A percentile compares a stretch with the other conserved stretches of the same genome.
These are phyloP conservation scores for Chloropsis hardwickii DNA, from an alignment of 2,113 vertebrate genomes.

Conservation along the genomic window DNA sequence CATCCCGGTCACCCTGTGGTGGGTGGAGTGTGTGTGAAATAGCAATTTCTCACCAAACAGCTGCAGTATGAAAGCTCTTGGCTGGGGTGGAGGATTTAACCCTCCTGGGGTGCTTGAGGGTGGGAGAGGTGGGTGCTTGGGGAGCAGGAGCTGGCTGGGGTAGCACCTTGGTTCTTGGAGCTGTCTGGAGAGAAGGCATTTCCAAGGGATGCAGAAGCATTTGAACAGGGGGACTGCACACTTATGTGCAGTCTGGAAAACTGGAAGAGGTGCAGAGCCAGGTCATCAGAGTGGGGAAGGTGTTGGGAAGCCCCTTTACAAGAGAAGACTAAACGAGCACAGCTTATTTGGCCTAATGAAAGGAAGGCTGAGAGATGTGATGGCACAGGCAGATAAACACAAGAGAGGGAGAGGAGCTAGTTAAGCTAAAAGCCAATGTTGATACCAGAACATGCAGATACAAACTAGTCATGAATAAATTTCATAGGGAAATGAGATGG, in stretches of 20 bases:
- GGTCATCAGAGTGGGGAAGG: neutral
- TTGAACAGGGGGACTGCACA: neutral
- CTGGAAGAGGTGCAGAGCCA: neutral
- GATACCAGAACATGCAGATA: neutral
- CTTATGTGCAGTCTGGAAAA: neutral
- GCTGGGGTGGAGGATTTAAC: neutral
- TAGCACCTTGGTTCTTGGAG: neutral
- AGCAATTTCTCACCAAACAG: neutral
- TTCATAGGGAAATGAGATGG: neutral
- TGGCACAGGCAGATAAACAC: neutral
- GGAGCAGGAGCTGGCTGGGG: neutral
- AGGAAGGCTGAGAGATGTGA: neutral
- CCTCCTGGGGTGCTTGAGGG: neutral
- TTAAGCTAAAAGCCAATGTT: neutral
- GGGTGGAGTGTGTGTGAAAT: neutral
- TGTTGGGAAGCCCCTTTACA: neutral
- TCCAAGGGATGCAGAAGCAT: neutral
- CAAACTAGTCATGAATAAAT: slow-evolving; percentile 23
- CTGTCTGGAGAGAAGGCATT: neutral
- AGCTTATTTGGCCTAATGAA: neutral
- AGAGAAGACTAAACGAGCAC: fast-evolving
- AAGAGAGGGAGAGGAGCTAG: neutral
- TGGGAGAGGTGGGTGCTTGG: neutral
- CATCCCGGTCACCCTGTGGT: fast-evolving
- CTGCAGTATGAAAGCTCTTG: neutral